Percentiles rank a stretch among this genome's conserved stretches.
Evolutionary conservation across 2,797 vertebrate genomes (phyloP).

Genomic region (Choloepus didactylus): DNA sequence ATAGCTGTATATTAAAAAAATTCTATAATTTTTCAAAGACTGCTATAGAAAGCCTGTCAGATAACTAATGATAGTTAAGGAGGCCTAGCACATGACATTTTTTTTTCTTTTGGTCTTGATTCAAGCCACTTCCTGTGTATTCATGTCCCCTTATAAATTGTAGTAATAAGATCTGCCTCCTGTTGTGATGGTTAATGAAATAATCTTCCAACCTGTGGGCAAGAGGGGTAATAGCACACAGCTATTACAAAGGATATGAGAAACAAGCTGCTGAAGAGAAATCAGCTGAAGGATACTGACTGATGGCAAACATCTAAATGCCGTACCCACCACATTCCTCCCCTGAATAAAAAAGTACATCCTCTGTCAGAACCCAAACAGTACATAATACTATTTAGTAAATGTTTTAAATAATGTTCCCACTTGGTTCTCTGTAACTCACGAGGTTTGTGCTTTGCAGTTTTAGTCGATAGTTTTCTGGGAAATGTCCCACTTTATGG

Average conservation of each 20-base stretch:
- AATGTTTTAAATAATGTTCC: not conserved
- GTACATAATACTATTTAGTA: not conserved
- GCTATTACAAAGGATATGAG: accelerated
- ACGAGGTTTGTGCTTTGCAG: not conserved
- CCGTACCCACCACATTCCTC: not conserved
- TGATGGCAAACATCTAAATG: not conserved
- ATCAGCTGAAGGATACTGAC: no score
- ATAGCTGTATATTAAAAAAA: not conserved
- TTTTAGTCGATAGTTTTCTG: not conserved
- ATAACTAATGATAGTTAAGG: not conserved
- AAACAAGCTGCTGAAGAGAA: not conserved
- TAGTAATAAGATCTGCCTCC: not conserved
- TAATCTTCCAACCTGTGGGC: not conserved
- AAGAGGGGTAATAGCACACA: not conserved
- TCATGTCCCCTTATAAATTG: not conserved
- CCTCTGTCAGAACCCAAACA: not conserved
- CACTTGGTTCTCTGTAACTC: no score
- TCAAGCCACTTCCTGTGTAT: not conserved
- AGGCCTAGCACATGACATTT: not conserved
- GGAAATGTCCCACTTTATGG: not conserved
- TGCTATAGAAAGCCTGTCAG: not conserved
- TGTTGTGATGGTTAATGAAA: conserved; percentile 12
- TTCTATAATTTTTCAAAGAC: not conserved
- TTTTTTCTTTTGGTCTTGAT: not conserved
- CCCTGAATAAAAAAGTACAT: not conserved